Evolutionary conservation across 2,888 invertebrate genomes (phyloP), one percentile per base, ranked within the genome.

Genomic region (Heteromyza rotundicornis): DNA sequence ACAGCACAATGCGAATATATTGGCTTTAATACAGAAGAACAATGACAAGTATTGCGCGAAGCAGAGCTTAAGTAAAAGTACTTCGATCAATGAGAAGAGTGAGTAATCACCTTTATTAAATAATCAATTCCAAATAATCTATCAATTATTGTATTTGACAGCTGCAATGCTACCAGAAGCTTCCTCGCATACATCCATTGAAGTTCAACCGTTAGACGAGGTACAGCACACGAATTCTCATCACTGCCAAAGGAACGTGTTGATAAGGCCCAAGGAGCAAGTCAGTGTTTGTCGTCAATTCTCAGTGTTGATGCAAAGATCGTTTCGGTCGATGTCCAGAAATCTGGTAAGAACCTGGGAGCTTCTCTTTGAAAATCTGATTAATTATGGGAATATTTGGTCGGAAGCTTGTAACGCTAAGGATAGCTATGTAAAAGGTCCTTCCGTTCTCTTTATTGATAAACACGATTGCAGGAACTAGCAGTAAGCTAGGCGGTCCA

Each of bases 281-380:
- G 83, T 63, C 74, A 84, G 27, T 67, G 76, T 51, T 79, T 82
- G 77, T 71, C 78, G 51, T 80, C 87, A 77, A 80, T 82, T 70
- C 72, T 76, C 51, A 76, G 88, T 67, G 76, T 68, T 90, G 2
- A 84, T 88, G 50, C 80, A 82, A 32, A 75, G 86, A 53, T 83
- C 85, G 44, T 66, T 83, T 16, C 75, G 82, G 17, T 80, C 84
- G 64, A 84, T 82, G 62, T 77, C 73, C 24, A 61, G 80, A 17
- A 74, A 67, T 86, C 82, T 75, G 83, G 84, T 77, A 84, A 82
- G 65, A 55, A 7, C 27, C 1, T 10, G 10, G 14, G 20, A 35
- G n/a, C n/a, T n/a, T 40, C 7, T 10, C 14, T 16, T 20, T 2
- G 19, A 24, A 27, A 14, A 10, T 5, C 52, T 19, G 2, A 49